Percentiles rank a stretch among this genome's conserved stretches.
Evolutionary conservation across 1,140 invertebrate genomes (phyloP).

Genomic region (Sogatella furcifera): DNA sequence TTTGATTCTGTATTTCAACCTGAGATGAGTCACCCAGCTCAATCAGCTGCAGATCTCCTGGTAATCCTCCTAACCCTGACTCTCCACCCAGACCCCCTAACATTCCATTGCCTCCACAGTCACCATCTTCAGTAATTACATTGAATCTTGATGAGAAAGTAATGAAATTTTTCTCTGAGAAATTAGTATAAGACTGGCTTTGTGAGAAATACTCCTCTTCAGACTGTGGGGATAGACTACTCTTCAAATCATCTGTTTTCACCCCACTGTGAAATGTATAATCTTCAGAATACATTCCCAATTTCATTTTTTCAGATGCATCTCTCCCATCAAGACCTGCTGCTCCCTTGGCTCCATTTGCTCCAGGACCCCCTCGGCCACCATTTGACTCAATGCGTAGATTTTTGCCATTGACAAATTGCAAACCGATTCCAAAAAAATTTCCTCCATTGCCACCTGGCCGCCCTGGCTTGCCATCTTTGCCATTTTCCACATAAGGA

Average conservation of each 20-base stretch:
- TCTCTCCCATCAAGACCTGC: not conserved
- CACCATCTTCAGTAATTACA: not conserved
- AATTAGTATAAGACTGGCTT: too few relatives aligned
- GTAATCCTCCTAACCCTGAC: not conserved
- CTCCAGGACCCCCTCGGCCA: not conserved
- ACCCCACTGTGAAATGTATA: too few relatives aligned
- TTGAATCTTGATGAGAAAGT: not conserved
- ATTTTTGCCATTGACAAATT: not conserved
- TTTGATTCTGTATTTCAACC: not conserved
- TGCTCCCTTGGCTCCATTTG: not conserved
- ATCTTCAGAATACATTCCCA: too few relatives aligned
- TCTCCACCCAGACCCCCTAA: not conserved
- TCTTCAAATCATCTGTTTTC: too few relatives aligned
- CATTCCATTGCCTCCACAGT: not conserved
- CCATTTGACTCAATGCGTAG: not conserved
- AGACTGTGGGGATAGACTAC: too few relatives aligned
- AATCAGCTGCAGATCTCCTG: not conserved
- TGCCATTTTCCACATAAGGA: not conserved
- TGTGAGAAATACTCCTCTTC: too few relatives aligned
- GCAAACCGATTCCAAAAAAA: not conserved
- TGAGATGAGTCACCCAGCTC: not conserved
- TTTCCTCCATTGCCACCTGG: not conserved
- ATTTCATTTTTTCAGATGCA: not conserved
- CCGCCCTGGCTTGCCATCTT: not conserved
- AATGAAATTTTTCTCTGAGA: too few relatives aligned